Evolutionary conservation across 2,113 vertebrate species (phyloP).

Genomic region (Sinocyclocheilus rhinocerous): DNA sequence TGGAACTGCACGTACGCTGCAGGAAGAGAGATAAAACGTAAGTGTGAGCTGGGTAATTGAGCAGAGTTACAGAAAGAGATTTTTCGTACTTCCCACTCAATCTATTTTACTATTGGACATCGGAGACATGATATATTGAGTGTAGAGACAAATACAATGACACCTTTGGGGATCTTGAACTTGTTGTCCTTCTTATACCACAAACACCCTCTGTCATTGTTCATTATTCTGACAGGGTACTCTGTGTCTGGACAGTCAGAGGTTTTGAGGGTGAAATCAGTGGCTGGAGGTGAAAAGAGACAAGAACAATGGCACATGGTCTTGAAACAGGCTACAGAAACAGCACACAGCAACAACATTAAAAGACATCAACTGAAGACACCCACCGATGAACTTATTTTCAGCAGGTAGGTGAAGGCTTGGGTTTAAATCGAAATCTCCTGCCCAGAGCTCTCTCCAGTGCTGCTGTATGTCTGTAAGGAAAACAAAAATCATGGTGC

Average conservation of each 20-base stretch:
- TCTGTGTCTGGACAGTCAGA: constrained; percentile 89
- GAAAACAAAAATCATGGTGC: not conserved
- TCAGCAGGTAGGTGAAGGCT: constrained; percentile 91
- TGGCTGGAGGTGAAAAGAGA: constrained; percentile 74
- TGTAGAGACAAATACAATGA: constrained; percentile 4
- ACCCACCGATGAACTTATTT: constrained; percentile 94
- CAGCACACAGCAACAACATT: not conserved
- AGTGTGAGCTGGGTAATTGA: constrained; percentile 5
- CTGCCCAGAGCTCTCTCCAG: constrained; percentile 87
- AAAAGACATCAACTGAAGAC: not conserved
- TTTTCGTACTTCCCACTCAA: not conserved
- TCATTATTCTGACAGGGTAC: constrained; percentile 84
- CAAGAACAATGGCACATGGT: not conserved
- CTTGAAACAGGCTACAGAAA: not conserved
- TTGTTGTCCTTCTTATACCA: constrained; percentile 98
- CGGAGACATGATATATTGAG: not conserved
- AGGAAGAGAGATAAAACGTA: constrained; percentile 61
- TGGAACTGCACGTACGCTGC: constrained; percentile 92
- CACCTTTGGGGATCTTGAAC: constrained; percentile 98
- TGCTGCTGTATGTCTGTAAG: constrained; percentile 81
- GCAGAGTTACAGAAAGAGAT: not conserved
- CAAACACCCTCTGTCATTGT: constrained; percentile 84
- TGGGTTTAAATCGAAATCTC: constrained; percentile 81
- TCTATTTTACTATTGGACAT: not conserved
- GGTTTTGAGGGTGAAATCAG: constrained; percentile 89